Evolutionary conservation across 2,113 vertebrate genomes (phyloP), one percentile per base, ranked within the genome.

Genomic region (Protomyctophum bolini): DNA sequence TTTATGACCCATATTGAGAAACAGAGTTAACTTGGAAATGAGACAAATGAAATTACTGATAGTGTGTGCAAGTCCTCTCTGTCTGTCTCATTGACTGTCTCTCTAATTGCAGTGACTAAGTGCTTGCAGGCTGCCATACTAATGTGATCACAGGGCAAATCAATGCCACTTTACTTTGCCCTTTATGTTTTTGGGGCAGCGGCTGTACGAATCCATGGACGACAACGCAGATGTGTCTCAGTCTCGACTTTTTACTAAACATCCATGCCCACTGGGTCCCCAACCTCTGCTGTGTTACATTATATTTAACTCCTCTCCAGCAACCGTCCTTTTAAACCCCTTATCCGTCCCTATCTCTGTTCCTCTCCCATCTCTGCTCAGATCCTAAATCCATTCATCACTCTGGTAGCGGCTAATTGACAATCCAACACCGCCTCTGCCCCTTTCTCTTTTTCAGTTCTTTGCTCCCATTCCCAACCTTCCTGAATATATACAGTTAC

Each of bases 61-160:
- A 62, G 61, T 46, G 58, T 64, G 65, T 68, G 79, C 62, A 70
- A 77, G 60, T 75, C 76, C 14, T 63, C 76, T 81, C 78, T 70
- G 68, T 81, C 78, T 70, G 68, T 81, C 83, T 86, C 82, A 78
- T 86, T 90, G 87, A 84, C 87, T 72, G 76, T 45, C 66, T 75
- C 82, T 91, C 88, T 94, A 92, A 94, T 94, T 91, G 92, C 87
- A 83, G 86, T 83, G 79, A 85, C 90, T 92, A 89, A 90, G 91
- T 90, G 92, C 90, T 91, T 89, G 90, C 87, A 82, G 89, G 87
- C 87, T 85, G 82, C 52, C 15, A 74, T 87, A 88, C 86, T 93
- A 93, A 94, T 94, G 92, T 87, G 90, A 92, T 91, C 83, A 77
- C 83, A 79, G 72, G 48, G 59, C 41, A 45, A 86, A 91, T 93